Evolutionary conservation across 2,797 vertebrate genomes (phyloP), one percentile per base, ranked within the genome.

Genomic region (Phaenicophaeus curvirostris): DNA sequence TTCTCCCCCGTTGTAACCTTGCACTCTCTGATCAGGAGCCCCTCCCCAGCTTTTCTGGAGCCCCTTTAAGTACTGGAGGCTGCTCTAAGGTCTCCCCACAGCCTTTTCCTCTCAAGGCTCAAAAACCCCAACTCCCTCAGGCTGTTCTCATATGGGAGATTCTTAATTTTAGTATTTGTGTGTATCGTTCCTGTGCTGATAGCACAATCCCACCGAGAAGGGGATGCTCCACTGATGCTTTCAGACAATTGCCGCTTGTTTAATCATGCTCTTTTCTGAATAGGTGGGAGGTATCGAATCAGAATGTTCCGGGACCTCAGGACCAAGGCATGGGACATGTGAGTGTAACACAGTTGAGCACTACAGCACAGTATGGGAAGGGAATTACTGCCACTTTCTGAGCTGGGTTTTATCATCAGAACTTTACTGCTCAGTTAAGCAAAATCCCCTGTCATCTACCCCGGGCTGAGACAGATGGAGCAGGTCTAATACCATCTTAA

Each of bases 291-390:
- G 24, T 21, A 27, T 19, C 21, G 57, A 6, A 51, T 5, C 20
- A 10, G 24, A 0, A 15, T 8, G 27, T 20, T 66, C 39, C 46
- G 23, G 31, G 30, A 48, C 11, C 23, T 23, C 46, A 14, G 58
- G 37, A 20, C 48, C 6, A 2, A 39, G 25, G 23, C 19, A 23
- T 6, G 25, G 3, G 3, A 1, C 1, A 0, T 20, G 4, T 11
- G 28, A 27, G 21, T 13, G 30, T 12, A 69, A 15, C 53, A 17
- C 0, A 8, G 23, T 6, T 10, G 18, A 71, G 59, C 1, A n/a
- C 44, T 50, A 10, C n/a, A 57, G 55, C 17, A 2, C 1, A 1
- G 11, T 14, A 31, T 1, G 9, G 2, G 27, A 74, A 58, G 30
- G 72, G 79, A 93, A 75, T 39, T 78, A 61, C 48, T 78, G 57